phyloP scores from a whole-genome alignment of 2,888 invertebrate species.

The Cataglyphis altisquamis region DNA sequence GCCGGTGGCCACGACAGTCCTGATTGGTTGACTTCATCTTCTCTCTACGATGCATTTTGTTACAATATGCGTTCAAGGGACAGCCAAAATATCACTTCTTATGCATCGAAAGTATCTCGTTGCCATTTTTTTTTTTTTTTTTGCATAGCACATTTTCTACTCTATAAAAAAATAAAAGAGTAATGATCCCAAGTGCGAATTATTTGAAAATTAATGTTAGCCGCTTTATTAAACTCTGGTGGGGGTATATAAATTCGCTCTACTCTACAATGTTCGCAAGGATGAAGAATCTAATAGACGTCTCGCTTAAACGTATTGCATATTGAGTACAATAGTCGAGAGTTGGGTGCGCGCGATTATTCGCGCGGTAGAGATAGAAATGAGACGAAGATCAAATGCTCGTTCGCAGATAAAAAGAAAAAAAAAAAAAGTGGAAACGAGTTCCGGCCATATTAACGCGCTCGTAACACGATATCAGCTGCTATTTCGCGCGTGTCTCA shows the following conservation, averaged over 20 bases:
- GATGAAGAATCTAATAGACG: not conserved
- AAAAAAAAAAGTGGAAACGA: not conserved
- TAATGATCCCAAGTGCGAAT: not conserved
- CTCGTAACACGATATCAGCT: constrained; percentile 42
- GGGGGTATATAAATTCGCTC: not conserved
- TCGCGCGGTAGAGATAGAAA: not conserved
- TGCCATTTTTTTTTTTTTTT: not conserved
- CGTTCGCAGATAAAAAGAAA: not conserved
- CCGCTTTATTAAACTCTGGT: not conserved
- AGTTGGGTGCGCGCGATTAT: not conserved
- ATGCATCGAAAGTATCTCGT: not conserved
- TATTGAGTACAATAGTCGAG: not conserved
- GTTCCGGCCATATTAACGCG: not conserved
- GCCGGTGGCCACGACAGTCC: constrained; percentile 52
- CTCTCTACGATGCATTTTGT: constrained; percentile 49
- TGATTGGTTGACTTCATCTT: constrained; percentile 54
- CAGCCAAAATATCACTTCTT: constrained; percentile 24
- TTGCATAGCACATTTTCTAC: not conserved
- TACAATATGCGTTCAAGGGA: constrained; percentile 43
- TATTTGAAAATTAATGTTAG: not conserved
- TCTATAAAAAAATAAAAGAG: not conserved
- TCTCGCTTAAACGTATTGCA: not conserved
- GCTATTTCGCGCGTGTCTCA: constrained; percentile 18
- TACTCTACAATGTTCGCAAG: not conserved
- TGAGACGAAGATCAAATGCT: not conserved